A percentile compares a stretch with the other conserved stretches of the same genome.
Conservation (phyloP, 1,140 invertebrate genomes). For the Drosophila sucinea region DNA sequence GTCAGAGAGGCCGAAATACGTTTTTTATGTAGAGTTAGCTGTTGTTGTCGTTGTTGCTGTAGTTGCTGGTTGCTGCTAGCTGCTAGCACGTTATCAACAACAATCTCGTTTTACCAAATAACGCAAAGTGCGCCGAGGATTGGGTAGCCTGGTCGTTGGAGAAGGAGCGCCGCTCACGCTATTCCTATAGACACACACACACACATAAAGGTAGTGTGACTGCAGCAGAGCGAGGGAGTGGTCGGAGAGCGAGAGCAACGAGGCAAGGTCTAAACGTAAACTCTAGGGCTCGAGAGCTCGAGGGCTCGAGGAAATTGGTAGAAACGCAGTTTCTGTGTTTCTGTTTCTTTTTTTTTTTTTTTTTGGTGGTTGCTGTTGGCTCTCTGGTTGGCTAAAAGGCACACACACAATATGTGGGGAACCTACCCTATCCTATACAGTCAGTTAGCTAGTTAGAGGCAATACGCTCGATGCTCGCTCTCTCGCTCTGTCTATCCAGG, state of each 20-base stretch:
- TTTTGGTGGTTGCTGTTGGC: slow-evolving; percentile 75
- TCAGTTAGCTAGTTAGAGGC: slow-evolving; percentile 20
- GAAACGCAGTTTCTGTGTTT: slow-evolving; percentile 36
- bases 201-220: neutral
- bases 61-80: slow-evolving; percentile 51
- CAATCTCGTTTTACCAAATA: slow-evolving; percentile 81
- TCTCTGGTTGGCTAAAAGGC: slow-evolving; percentile 74
- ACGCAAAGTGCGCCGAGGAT: slow-evolving; percentile 65
- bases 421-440: slow-evolving; percentile 54
- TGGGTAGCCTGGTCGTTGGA: slow-evolving; percentile 4
- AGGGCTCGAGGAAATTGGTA: slow-evolving; percentile 74
- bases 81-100: slow-evolving; percentile 75
- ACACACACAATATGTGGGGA: slow-evolving; percentile 34
- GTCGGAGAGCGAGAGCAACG: slow-evolving; percentile 27
- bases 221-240: slow-evolving; percentile 57
- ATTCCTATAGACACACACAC: slow-evolving; percentile 39
- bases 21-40: slow-evolving; percentile 56
- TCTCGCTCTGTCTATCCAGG: slow-evolving; percentile 25
- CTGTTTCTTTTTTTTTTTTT: slow-evolving; percentile 29
- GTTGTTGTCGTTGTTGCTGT: slow-evolving; percentile 10
- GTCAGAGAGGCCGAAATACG: slow-evolving; percentile 46
- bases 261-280: slow-evolving; percentile 45
- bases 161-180: slow-evolving; percentile 33
- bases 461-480: slow-evolving; percentile 25
- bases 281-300: slow-evolving; percentile 49